phyloP scores from a whole-genome alignment of 2,888 invertebrate genomes.

The Dryococelus australis region DNA sequence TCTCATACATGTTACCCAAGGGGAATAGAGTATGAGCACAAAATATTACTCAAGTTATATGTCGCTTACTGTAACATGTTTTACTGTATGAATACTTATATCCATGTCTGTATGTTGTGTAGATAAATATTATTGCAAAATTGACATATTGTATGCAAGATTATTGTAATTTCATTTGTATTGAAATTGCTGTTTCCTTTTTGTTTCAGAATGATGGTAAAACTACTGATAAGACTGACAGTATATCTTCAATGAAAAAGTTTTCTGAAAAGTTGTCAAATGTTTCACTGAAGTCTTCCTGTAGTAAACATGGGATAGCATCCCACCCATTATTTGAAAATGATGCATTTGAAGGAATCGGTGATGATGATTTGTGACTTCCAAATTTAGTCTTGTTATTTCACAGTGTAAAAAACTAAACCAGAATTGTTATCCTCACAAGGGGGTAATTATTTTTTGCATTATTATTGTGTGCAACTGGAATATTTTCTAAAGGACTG shows the following conservation, averaged over 20 bases:
- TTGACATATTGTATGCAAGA: no score
- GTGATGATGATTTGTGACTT: slow-evolving; percentile 81
- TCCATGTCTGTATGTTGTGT: no score
- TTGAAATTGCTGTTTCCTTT: slow-evolving; percentile 31
- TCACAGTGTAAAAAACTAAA: not conserved
- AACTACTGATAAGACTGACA: slow-evolving; percentile 62
- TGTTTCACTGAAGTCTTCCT: slow-evolving; percentile 47
- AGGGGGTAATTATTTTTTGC: not conserved
- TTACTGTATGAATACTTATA: no score
- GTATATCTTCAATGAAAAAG: slow-evolving; percentile 74
- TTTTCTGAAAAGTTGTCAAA: slow-evolving; percentile 72
- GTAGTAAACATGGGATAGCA: slow-evolving; percentile 50
- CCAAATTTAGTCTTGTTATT: not conserved
- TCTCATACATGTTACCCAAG: no score
- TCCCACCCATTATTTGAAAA: slow-evolving; percentile 79
- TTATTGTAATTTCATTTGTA: not conserved
- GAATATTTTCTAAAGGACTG: not conserved
- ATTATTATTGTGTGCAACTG: not conserved
- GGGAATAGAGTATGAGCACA: no score
- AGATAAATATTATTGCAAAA: no score
- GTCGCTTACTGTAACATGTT: no score
- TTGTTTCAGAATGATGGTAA: slow-evolving; percentile 65
- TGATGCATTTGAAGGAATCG: slow-evolving; percentile 93
- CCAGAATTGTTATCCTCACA: not conserved
- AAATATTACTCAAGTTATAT: no score